phyloP scores from a whole-genome alignment of 2,888 invertebrate species.

The Aspidiotus destructor region DNA sequence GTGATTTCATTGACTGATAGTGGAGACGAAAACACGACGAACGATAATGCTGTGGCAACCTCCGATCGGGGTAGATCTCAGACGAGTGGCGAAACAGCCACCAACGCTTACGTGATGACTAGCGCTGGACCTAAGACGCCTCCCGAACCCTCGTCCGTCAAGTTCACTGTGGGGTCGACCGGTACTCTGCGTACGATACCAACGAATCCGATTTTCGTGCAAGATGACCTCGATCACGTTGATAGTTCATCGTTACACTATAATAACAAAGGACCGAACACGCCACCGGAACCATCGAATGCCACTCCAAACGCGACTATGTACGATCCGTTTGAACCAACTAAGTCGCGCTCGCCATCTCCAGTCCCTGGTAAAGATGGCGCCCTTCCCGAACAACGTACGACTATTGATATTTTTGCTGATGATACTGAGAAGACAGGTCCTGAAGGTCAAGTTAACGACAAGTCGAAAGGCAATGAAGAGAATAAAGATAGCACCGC shows the following conservation, averaged over 20 bases:
- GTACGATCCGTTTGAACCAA: constrained; percentile 86
- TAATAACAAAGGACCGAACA: constrained; percentile 54
- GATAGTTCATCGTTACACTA: constrained; percentile 12
- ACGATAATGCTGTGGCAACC: constrained; percentile 6
- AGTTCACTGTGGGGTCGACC: constrained; percentile 13
- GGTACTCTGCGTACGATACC: constrained; percentile 3
- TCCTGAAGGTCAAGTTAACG: constrained; percentile 7
- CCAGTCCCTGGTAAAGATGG: constrained; percentile 31
- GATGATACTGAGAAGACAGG: constrained; percentile 27
- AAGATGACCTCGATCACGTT: constrained; percentile 16
- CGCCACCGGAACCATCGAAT: constrained; percentile 53
- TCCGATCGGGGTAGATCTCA: neutral
- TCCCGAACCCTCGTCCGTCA: constrained; percentile 45
- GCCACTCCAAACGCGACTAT: constrained; percentile 52
- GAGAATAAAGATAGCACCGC: constrained; percentile 27
- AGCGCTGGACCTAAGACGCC: constrained; percentile 60
- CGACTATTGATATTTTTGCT: constrained; percentile 34
- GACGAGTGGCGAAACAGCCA: neutral
- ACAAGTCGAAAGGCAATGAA: constrained; percentile 25
- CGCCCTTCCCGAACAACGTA: constrained; percentile 16
- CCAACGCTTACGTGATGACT: constrained; percentile 17
- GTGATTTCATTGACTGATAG: constrained; percentile 77
- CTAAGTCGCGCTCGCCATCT: constrained; percentile 60
- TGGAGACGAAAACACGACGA: constrained; percentile 44
- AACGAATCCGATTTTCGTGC: constrained; percentile 25